These are phyloP conservation scores for Catalaphyllia jardinei DNA, from an alignment of 64 coral and sea anemone species.

Conservation along the genomic window DNA sequence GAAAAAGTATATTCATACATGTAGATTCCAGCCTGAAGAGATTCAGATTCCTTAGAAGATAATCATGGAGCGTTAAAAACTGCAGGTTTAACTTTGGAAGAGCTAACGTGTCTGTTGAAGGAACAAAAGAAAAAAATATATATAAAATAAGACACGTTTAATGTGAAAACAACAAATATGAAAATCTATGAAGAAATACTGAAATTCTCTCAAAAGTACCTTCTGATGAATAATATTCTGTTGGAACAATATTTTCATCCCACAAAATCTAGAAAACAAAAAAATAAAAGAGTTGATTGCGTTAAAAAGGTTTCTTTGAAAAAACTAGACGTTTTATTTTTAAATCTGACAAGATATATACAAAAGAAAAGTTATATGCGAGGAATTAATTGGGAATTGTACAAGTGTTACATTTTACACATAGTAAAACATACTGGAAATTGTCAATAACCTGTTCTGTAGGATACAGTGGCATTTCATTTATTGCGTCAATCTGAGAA, in stretches of 20 bases:
- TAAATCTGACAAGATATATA: too few relatives aligned
- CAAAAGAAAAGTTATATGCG: too few relatives aligned
- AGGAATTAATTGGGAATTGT: too few relatives aligned
- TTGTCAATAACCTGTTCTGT: constrained; percentile 75
- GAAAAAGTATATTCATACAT: constrained; percentile 63
- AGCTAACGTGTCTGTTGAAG: constrained; percentile 82
- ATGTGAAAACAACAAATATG: neutral
- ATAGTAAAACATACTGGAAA: neutral
- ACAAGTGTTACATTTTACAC: too few relatives aligned
- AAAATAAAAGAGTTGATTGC: neutral
- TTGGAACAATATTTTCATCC: constrained; percentile 98
- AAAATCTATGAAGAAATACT: neutral
- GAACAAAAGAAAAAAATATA: constrained; percentile 5
- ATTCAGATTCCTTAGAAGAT: constrained; percentile 88
- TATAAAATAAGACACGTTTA: neutral
- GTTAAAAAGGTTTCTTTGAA: too few relatives aligned
- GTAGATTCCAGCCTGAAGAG: constrained; percentile 98
- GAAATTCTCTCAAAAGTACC: constrained; percentile 33
- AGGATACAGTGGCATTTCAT: constrained; percentile 97
- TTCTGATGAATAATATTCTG: constrained; percentile 97
- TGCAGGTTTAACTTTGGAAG: constrained; percentile 97
- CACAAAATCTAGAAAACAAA: constrained; percentile 80
- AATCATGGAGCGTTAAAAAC: constrained; percentile 98
- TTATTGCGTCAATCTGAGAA: constrained; percentile 97
- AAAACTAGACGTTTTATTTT: neutral